Percentiles rank a stretch among this genome's conserved stretches.
These are phyloP conservation scores for Orussus abietinus DNA, from an alignment of 1,140 invertebrate genomes.

Conservation along the genomic window DNA sequence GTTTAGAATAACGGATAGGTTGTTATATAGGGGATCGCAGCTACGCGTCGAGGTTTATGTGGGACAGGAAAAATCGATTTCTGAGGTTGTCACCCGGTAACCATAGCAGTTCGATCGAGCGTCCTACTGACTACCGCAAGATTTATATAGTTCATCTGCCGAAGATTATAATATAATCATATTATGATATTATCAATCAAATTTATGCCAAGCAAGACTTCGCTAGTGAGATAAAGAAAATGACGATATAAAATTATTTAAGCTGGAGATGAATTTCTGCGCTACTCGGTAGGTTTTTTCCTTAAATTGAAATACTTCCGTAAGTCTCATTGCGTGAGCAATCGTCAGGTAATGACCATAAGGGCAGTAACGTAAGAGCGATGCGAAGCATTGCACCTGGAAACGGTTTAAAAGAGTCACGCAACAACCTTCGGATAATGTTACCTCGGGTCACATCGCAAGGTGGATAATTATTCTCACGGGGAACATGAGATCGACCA, in stretches of 20 bases:
- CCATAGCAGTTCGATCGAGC: slow-evolving; percentile 37
- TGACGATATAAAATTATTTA: neutral
- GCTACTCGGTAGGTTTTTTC: neutral
- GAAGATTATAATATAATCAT: neutral
- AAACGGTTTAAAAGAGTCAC: too few relatives aligned
- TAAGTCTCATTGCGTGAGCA: too few relatives aligned
- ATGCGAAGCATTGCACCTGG: too few relatives aligned
- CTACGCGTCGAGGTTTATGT: slow-evolving; percentile 7
- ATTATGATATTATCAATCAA: neutral
- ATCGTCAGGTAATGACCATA: too few relatives aligned
- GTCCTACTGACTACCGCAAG: neutral
- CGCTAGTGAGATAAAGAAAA: neutral
- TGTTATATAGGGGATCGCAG: neutral
- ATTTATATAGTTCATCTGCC: neutral
- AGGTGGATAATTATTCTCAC: too few relatives aligned
- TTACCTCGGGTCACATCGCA: too few relatives aligned
- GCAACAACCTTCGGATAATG: too few relatives aligned
- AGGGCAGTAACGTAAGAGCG: too few relatives aligned
- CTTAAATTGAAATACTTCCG: too few relatives aligned
- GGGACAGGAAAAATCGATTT: slow-evolving; percentile 28
- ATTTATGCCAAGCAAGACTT: too few relatives aligned
- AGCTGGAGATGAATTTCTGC: neutral
- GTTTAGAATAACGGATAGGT: slow-evolving; percentile 3
- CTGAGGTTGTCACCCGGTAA: slow-evolving; percentile 35
- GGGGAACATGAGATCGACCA: too few relatives aligned